Evolutionary conservation across 2,113 vertebrate species (phyloP), one percentile per base, ranked within the genome.

Genomic region (Lampris megalopsis): DNA sequence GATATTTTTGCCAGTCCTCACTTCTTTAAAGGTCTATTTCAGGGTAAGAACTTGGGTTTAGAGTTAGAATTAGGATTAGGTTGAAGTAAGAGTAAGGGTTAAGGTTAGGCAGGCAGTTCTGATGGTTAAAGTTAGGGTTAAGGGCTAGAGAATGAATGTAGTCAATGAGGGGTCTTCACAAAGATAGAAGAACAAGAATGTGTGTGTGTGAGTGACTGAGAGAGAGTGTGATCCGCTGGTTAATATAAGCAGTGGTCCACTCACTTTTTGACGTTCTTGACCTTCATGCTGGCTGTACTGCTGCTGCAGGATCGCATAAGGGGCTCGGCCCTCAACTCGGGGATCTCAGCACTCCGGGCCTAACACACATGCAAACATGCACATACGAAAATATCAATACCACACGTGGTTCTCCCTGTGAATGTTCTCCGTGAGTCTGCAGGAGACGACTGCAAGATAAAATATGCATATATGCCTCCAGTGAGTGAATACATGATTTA

Each of bases 241-340:
- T 40, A 6, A 40, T 56, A 0, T 13, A 9, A 6, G 49, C 3
- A 38, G 57, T 24, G 60, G 45, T 53, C 9, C 43, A 93, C 97
- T 96, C 93, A 99, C 98, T 98, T 99, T 92, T 99, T 99, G 41
- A 98, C 94, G 8, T 97, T 97, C 91, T 98, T 99, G 83, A 99
- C 96, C 87, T 99, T 99, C 96, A 98, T 99, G 86, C 97, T 98
- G 38, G 97, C 97, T 0, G 97, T 98, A 89, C 95, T 97, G 92
- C 95, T 97, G 93, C 96, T 94, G 49, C 96, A 95, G 2, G 96
- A 95, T 35, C 97, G 95, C 68, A 98, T 95, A 1, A 96, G 93
- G 49, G 96, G 86, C 74, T 98, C 97, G 8, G 94, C 89, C 3
- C 94, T 85, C 73, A 98, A 93, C 84, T 98, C 97, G 0, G 97